Evolutionary conservation across 2,797 vertebrate species (phyloP), one percentile per base, ranked within the genome.

Genomic region (Austrolebias charrua): DNA sequence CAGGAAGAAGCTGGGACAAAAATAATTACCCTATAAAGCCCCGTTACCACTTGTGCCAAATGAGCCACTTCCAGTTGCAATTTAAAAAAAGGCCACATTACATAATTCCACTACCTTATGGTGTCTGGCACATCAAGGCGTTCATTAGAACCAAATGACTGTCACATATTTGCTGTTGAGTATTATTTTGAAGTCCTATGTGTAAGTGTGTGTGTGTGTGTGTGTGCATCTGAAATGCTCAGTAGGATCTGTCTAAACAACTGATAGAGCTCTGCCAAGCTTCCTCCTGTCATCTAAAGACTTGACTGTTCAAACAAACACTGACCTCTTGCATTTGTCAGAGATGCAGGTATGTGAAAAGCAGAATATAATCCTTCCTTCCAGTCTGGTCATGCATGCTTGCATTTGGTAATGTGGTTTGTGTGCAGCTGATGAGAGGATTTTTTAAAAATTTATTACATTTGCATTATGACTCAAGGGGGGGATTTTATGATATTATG

Each of bases 181-280:
- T 2, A 33, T 8, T 33, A 38, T 38, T 38, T 10, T 68, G 19
- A 63, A 49, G 72, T 70, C 64, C 56, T 58, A 63, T 48, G 73
- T 43, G 18, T 19, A 9, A 19, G 45, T 19, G 45, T 47, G 45
- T 47, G 18, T 47, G 18, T 47, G 45, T 47, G 45, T 47, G 43
- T n/a, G 43, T n/a, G 43, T 6, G 16, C 6, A 8, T 45, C 72
- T 81, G 76, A 66, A 58, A 74, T 77, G 66, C 67, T 73, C 69
- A 47, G 54, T 55, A 31, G 61, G 82, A 83, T 91, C 90, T 93
- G 90, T 91, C 80, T 70, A 93, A 93, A 92, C 91, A 92, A n/a
- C 56, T 89, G 90, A 93, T 91, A 90, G 62, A 80, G 62, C 75
- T 86, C 78, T 80, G 58, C 45, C 82, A 75, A 77, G 75, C 71